Percentiles rank a stretch among this genome's conserved stretches.
These are phyloP conservation scores for Cephalophus harveyi DNA, from an alignment of 2,113 vertebrate genomes.

Conservation along the genomic window DNA sequence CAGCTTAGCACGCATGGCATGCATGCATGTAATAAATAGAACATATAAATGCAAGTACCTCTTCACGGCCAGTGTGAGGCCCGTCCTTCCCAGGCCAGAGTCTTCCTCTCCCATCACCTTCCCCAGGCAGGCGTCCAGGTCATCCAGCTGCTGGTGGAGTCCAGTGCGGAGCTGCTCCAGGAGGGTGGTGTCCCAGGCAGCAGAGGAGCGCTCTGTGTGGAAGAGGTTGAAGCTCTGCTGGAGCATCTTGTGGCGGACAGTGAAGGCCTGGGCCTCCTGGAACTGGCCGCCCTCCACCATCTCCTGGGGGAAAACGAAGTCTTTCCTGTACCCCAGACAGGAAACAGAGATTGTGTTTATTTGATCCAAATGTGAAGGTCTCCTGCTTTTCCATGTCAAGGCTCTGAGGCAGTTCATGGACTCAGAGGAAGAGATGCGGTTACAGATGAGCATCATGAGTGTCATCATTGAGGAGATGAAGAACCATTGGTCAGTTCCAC, in stretches of 20 bases:
- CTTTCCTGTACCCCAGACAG: no score
- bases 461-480: no score
- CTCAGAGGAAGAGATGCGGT: no score
- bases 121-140: not conserved
- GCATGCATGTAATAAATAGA: no score
- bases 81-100: fast-evolving
- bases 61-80: not conserved
- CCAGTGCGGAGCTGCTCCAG: not conserved
- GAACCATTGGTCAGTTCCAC: no score
- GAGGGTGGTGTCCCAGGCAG: not conserved
- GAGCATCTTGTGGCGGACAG: not conserved
- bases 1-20: no score
- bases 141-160: fast-evolving
- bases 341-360: no score
- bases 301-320: no score
- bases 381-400: no score
- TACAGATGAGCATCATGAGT: no score
- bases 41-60: not conserved
- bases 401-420: no score
- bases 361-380: no score
- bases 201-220: not conserved
- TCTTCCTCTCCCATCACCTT: not conserved
- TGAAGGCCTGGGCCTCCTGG: not conserved
- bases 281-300: not conserved
- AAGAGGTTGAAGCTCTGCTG: not conserved